Evolutionary conservation across 2,113 vertebrate species (phyloP).

Genomic region (Scatophagus argus): DNA sequence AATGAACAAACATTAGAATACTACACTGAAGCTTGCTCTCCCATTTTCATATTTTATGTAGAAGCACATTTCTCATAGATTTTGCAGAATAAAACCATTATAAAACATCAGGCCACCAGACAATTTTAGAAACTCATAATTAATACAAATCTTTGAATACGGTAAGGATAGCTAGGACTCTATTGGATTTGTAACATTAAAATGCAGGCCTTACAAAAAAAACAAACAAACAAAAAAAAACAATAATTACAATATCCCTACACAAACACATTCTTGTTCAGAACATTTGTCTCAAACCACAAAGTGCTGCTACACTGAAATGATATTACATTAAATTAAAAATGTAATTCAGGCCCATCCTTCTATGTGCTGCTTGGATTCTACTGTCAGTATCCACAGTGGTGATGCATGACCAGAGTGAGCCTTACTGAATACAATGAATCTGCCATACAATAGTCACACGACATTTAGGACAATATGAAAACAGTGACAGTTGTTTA

Average conservation of each 20-base stretch:
- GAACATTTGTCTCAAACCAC: background rate
- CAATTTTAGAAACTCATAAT: background rate
- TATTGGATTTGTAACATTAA: background rate
- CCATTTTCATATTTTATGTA: background rate
- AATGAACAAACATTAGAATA: background rate
- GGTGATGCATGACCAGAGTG: background rate
- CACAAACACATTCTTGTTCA: background rate
- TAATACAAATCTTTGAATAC: constrained; percentile 9
- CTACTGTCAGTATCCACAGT: background rate
- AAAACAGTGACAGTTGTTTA: background rate
- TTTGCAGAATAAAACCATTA: background rate
- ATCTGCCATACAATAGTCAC: background rate
- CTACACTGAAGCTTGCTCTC: background rate
- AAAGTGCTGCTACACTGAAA: background rate
- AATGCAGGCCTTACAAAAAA: background rate
- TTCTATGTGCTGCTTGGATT: background rate
- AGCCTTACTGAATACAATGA: background rate
- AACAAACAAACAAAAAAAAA: too few relatives aligned
- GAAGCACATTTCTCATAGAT: background rate
- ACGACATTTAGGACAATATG: background rate
- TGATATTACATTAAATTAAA: too few relatives aligned
- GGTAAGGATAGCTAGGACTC: background rate
- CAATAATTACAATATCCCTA: background rate
- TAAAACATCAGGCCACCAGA: background rate
- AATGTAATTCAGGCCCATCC: background rate